phyloP scores from a whole-genome alignment of 2,888 invertebrate genomes.

The Calephelis perditalis region DNA sequence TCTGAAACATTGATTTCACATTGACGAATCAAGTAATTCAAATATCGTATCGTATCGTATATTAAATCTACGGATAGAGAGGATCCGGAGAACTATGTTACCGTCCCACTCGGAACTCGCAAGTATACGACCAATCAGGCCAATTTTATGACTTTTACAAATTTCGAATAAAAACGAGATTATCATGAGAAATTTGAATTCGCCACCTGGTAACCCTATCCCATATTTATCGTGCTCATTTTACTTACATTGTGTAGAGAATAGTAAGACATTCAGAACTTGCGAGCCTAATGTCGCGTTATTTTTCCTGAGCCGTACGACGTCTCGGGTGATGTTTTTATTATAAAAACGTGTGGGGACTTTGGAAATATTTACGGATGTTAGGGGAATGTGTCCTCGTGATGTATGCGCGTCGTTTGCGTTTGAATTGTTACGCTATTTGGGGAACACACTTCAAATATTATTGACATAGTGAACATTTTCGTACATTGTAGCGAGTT shows the following conservation, averaged over 20 bases:
- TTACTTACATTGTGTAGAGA: conserved; percentile 27
- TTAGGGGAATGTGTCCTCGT: conserved; percentile 45
- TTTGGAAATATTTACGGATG: conserved; percentile 59
- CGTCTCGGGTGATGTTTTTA: conserved; percentile 65
- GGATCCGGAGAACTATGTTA: too few species aligned
- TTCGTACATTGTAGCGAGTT: conserved; percentile 11
- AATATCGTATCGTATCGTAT: too few species aligned
- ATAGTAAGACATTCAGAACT: conserved; percentile 49
- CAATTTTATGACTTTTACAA: too few species aligned
- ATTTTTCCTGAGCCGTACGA: conserved; percentile 39
- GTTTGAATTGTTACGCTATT: conserved; percentile 48
- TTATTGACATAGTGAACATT: conserved; percentile 38
- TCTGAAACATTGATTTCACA: too few species aligned
- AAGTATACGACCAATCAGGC: too few species aligned
- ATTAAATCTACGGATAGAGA: too few species aligned
- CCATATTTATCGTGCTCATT: conserved; percentile 39
- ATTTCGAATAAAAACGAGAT: neutral
- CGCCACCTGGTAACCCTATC: conserved; percentile 21
- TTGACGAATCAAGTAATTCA: too few species aligned
- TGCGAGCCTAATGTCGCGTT: conserved; percentile 62
- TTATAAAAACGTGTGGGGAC: conserved; percentile 65
- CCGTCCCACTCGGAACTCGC: too few species aligned
- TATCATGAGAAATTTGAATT: neutral
- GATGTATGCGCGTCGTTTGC: conserved; percentile 52
- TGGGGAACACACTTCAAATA: conserved; percentile 32